Evolutionary conservation across 2,113 vertebrate species (phyloP).

Genomic region (Scalopus aquaticus): DNA sequence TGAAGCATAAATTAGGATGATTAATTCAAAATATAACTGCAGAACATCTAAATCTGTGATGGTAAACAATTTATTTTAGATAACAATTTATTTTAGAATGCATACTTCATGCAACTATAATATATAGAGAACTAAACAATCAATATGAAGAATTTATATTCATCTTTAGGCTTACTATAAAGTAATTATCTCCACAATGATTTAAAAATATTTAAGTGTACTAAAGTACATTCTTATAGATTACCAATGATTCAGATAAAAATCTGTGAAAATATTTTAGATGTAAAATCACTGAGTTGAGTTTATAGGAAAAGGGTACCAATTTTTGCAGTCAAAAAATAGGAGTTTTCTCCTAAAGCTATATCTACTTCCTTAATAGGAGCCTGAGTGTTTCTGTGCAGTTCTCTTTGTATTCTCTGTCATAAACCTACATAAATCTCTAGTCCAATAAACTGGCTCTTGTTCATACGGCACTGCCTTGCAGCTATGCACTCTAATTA

Average conservation of each 20-base stretch:
- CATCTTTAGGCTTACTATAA: neutral
- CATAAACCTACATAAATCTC: slow-evolving; percentile 79
- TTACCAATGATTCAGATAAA: neutral
- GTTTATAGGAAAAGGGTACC: neutral
- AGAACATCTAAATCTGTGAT: neutral
- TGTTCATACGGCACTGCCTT: slow-evolving; percentile 76
- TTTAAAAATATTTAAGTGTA: neutral
- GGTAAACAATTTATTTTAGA: neutral
- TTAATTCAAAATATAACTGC: neutral
- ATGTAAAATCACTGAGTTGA: neutral
- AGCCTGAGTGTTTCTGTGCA: neutral
- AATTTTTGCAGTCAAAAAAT: neutral
- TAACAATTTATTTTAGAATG: slow-evolving; percentile 17
- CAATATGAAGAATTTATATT: neutral
- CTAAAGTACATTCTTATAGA: neutral
- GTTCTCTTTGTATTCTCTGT: slow-evolving; percentile 59
- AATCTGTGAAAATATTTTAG: neutral
- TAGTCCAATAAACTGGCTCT: slow-evolving; percentile 73
- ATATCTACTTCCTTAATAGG: neutral
- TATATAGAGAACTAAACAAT: slow-evolving; percentile 1
- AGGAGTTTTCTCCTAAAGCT: neutral
- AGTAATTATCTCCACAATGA: neutral
- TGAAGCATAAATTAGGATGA: neutral
- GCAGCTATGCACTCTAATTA: slow-evolving; percentile 84
- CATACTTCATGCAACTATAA: neutral